Conservation (phyloP, 2,797 vertebrate species). For the Aphelocoma californica region DNA sequence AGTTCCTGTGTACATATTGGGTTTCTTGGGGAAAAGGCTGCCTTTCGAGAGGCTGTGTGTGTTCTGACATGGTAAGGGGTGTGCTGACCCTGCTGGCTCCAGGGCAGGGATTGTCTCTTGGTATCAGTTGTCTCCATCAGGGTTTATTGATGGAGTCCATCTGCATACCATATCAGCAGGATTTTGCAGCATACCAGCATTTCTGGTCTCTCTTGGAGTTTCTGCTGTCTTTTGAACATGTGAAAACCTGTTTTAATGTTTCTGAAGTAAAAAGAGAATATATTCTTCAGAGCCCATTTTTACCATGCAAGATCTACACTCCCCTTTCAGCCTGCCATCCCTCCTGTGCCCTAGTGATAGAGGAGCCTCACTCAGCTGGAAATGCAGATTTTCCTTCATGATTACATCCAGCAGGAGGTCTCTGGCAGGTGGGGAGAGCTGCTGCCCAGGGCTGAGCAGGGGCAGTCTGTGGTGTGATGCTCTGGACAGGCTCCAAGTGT, state of each 20-base stretch:
- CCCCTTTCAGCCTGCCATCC: background rate
- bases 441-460: background rate
- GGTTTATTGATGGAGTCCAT: constrained; percentile 27
- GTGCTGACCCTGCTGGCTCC: background rate
- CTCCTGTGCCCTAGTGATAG: background rate
- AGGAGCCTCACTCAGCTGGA: background rate
- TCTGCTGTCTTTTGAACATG: background rate
- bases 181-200: background rate
- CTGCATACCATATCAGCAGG: constrained; percentile 30
- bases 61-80: background rate
- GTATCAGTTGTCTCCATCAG: constrained; percentile 44
- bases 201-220: constrained; percentile 8
- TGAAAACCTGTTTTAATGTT: background rate
- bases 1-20: constrained; percentile 15
- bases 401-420: background rate
- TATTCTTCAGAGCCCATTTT: background rate
- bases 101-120: constrained; percentile 31
- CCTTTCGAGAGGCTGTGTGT: background rate
- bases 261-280: background rate
- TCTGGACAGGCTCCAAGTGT: background rate
- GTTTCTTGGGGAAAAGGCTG: constrained; percentile 3
- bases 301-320: background rate
- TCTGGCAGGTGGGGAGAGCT: background rate
- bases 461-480: rapidly evolving
- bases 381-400: constrained; percentile 8